Percentiles rank a stretch among this genome's conserved stretches.
Conservation (phyloP, 2,797 vertebrate genomes). For the Adelosebastes latens region DNA sequence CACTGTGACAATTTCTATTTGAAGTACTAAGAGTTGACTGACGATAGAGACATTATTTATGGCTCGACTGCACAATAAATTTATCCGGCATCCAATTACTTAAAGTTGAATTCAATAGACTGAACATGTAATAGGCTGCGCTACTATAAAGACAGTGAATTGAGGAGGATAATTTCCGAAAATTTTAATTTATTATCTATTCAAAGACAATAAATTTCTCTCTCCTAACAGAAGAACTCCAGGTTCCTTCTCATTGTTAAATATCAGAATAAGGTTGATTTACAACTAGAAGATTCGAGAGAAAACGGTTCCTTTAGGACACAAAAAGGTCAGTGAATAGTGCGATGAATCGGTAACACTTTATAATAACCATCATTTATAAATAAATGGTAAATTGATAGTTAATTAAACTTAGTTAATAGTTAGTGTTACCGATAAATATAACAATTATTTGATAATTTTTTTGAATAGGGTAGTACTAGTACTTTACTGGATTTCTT, state of each 20-base stretch:
- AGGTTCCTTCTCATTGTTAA: background rate
- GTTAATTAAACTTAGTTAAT: no score
- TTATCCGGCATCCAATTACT: constrained; percentile 8
- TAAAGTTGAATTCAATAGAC: constrained; percentile 13
- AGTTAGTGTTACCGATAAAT: no score
- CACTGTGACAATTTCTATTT: constrained; percentile 4
- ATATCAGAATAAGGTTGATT: background rate
- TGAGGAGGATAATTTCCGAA: background rate
- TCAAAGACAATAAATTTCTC: background rate
- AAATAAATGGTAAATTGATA: no score
- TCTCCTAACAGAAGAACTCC: background rate
- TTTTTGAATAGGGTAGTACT: background rate
- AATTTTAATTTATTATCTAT: constrained; percentile 11
- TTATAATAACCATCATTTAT: no score
- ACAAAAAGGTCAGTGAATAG: background rate
- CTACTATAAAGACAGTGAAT: background rate
- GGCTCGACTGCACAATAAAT: constrained; percentile 14
- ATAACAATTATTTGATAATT: no score
- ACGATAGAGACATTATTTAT: constrained; percentile 15
- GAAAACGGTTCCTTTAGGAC: background rate
- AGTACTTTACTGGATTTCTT: background rate
- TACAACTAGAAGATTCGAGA: background rate
- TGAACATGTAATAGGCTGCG: background rate
- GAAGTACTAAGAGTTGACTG: constrained; percentile 2
- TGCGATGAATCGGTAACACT: background rate